These are phyloP conservation scores for Pavo muticus DNA, from an alignment of 2,113 vertebrate genomes.

Conservation along the genomic window DNA sequence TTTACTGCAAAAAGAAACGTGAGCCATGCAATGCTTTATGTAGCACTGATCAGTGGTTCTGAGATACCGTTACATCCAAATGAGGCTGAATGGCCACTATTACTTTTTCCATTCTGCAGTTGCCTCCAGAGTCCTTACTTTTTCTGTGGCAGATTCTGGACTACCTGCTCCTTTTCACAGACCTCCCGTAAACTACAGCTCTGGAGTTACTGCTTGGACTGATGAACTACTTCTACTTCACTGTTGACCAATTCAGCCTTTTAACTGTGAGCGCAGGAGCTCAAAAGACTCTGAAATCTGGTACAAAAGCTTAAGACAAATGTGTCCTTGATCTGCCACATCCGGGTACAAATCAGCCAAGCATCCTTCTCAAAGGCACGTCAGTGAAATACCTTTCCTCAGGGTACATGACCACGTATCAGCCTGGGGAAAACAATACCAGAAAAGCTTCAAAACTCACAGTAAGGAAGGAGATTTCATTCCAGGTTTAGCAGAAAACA, in stretches of 20 bases:
- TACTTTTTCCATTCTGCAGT: neutral
- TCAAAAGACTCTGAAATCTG: neutral
- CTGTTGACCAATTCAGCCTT: neutral
- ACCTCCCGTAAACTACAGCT: neutral
- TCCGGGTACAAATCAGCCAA: neutral
- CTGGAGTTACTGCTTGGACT: neutral
- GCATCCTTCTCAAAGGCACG: neutral
- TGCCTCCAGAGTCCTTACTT: neutral
- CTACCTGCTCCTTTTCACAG: neutral
- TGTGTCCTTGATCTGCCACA: neutral
- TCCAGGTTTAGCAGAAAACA: neutral
- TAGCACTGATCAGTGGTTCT: neutral
- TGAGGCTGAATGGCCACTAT: neutral
- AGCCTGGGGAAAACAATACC: neutral
- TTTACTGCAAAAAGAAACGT: neutral
- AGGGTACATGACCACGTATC: neutral
- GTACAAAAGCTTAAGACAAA: conserved; percentile 1
- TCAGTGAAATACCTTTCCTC: neutral
- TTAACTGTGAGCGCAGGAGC: neutral
- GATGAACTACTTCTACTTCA: neutral
- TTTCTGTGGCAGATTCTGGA: neutral
- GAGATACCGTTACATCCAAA: neutral
- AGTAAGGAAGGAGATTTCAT: neutral
- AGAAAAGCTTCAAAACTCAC: neutral
- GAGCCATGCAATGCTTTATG: neutral